Evolutionary conservation across 2,888 invertebrate species (phyloP), one percentile per base, ranked within the genome.

Genomic region (Caenorhabditis panamensis): DNA sequence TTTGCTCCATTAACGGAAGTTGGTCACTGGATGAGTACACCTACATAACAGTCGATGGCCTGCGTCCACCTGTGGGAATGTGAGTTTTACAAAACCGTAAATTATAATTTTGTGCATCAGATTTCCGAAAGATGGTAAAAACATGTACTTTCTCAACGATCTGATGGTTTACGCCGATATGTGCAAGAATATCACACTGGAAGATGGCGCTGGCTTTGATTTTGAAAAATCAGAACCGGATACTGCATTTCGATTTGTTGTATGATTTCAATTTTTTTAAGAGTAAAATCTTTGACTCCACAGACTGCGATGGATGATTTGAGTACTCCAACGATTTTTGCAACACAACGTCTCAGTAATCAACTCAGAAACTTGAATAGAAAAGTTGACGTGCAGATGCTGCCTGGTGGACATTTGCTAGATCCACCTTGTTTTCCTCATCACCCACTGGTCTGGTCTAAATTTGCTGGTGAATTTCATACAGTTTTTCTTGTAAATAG

Each of bases 341-440:
- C 47, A 0, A 63, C 68, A 0, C 77, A 72, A 20, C 24, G 31
- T 3, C 36, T 72, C 0, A 16, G 51, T 24, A 18, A 20, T 1
- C 51, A 47, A 13, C 31, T 81, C 0, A 49, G 68, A 22, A n/a
- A 72, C 0, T 18, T 77, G 0, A 44, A 47, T 1, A 44, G 81
- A 53, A 58, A 13, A 16, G 67, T 77, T 8, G 72, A 81, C 2
- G 37, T 77, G 13, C 63, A 81, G 36, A 56, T 68, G 28, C 26
- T 81, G 1, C 67, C 77, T 0, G 81, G 81, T 20, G 72, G 77
- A 8, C 81, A 81, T 41, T 47, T 81, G 3, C 2, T 81, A 31
- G 81, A 81, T 37, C 81, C 81, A 2, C 81, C 81, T 0, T 81
- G 81, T 26, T 81, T 72, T 36, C 81, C 81, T 22, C 26, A 62